Percentiles rank a stretch among this genome's conserved stretches.
Evolutionary conservation across 2,797 vertebrate species (phyloP).

Genomic region (Polyboroides typus): DNA sequence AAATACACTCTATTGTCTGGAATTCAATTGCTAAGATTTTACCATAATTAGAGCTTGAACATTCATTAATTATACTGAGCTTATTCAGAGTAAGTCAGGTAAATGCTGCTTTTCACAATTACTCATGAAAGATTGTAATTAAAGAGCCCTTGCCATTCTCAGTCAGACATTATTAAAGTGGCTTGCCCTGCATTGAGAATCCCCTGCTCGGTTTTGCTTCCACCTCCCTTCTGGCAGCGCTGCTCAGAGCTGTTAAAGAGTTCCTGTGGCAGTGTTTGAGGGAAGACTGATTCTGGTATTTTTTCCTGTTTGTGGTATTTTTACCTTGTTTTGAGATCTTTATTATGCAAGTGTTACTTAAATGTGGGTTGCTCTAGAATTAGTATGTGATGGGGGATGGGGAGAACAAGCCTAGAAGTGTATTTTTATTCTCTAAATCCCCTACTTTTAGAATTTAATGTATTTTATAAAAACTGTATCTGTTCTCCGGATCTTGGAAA

Average conservation of each 20-base stretch:
- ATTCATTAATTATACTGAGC: conserved; percentile 34
- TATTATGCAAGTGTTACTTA: background rate
- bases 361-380: background rate
- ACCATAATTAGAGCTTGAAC: conserved; percentile 8
- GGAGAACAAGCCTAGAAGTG: background rate
- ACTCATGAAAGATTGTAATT: background rate
- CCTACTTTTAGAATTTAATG: background rate
- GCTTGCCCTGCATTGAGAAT: background rate
- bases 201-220: background rate
- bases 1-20: background rate
- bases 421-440: background rate
- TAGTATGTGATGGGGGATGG: background rate
- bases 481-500: background rate
- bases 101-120: conserved; percentile 7
- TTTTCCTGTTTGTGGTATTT: background rate
- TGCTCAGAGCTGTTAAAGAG: background rate
- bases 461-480: background rate
- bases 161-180: background rate
- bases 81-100: conserved; percentile 38
- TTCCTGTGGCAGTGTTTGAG: background rate
- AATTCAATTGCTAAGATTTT: conserved; percentile 18
- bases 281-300: background rate
- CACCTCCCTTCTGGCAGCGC: background rate
- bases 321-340: background rate
- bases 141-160: background rate